These are phyloP conservation scores for Mermis nigrescens DNA, from an alignment of 2,888 invertebrate genomes.

Conservation along the genomic window DNA sequence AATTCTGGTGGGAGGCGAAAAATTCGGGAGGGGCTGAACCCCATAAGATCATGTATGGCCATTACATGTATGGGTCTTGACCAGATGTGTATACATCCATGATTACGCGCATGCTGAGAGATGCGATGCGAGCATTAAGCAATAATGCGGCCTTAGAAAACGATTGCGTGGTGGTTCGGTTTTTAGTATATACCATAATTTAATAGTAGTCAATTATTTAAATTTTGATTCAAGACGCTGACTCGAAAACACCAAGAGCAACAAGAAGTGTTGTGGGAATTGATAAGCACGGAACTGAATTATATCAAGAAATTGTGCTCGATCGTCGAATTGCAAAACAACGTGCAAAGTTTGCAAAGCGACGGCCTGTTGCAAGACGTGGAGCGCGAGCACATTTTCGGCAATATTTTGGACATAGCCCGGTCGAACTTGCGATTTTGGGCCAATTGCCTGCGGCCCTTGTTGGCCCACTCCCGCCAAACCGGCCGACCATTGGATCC, in stretches of 20 bases:
- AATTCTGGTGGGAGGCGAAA: no score
- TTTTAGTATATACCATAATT: no score
- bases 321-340: conserved; percentile 63
- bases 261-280: conserved; percentile 79
- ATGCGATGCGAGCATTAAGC: no score
- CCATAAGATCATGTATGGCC: no score
- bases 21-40: no score
- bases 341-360: conserved; percentile 60
- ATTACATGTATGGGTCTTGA: no score
- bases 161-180: no score
- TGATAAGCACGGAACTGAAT: conserved; percentile 71
- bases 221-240: conserved; percentile 38
- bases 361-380: conserved; percentile 58
- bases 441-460: conserved; percentile 56
- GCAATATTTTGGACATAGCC: conserved; percentile 63
- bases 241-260: conserved; percentile 55
- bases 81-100: no score
- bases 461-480: conserved; percentile 46
- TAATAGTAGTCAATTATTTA: no score
- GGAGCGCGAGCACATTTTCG: conserved; percentile 61
- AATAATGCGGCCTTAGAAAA: no score
- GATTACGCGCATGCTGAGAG: no score
- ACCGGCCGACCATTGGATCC: conserved; percentile 52
- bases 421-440: conserved; percentile 63
- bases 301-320: conserved; percentile 69